Evolutionary conservation across 2,888 invertebrate genomes (phyloP), one percentile per base, ranked within the genome.

Genomic region (Drosophila phalerata): DNA sequence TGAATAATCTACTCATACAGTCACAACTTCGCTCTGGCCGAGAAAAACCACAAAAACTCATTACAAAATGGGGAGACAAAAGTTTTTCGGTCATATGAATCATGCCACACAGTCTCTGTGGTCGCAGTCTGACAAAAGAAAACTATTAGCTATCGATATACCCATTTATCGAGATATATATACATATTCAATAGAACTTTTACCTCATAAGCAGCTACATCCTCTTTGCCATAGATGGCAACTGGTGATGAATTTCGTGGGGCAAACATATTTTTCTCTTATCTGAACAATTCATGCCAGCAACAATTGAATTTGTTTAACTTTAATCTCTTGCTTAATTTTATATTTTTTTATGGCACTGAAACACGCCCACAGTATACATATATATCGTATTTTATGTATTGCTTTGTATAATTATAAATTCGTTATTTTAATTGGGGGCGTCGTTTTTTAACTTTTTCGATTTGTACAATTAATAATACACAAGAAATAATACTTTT

Each of bases 201-300:
- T 92, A 93, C 93, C 93, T 93, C 92, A 89, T 93, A 91, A 76
- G 93, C 92, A 66, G 93, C 92, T 63, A 92, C 70, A 83, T 93
- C 92, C 85, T 93, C 92, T 69, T 90, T 91, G 82, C 91, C 90
- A 73, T 90, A 91, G 51, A 89, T 74, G 79, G 90, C 89, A 65
- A 90, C 81, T 74, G 93, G 93, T 79, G 93, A 93, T 79, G 93
- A 93, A 88, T 93, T 93, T 78, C 92, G 86, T 76, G 93, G 93
- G 55, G 93, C 93, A 89, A 93, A 93, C 93, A 93, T 93, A 19
- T 51, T 58, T 42, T 48, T 3, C 51, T 19, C 19, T 37, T 51
- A 51, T 69, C 69, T 62, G 70, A n/a, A 52, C 77, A 58, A 64
- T 34, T 57, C 80, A 78, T 80, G 51, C 70, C 77, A 67, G 37